Evolutionary conservation across 2,797 vertebrate species (phyloP).

Genomic region (Peromyscus melanophrys): DNA sequence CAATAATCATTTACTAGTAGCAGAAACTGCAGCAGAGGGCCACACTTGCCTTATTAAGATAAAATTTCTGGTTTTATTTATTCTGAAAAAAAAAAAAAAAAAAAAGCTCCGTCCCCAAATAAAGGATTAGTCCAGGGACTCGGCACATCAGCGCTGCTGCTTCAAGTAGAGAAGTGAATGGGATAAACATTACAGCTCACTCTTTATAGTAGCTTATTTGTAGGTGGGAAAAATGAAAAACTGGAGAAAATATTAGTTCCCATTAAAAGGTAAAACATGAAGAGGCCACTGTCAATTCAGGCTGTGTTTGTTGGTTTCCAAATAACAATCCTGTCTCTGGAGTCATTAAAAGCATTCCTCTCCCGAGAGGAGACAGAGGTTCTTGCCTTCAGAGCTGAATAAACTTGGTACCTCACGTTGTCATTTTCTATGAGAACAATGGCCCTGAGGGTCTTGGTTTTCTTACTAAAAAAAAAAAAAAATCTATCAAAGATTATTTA

Average conservation of each 20-base stretch:
- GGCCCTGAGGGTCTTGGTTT: conserved; percentile 62
- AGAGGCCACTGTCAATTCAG: conserved; percentile 76
- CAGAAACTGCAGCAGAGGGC: conserved; percentile 68
- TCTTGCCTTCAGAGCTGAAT: conserved; percentile 68
- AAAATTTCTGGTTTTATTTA: conserved; percentile 81
- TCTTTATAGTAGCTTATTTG: conserved; percentile 75
- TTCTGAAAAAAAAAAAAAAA: conserved; percentile 64
- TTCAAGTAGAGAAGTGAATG: conserved; percentile 59
- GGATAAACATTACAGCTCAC: conserved; percentile 52
- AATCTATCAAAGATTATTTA: conserved; percentile 66
- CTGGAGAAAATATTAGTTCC: conserved; percentile 78
- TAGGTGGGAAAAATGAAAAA: conserved; percentile 71
- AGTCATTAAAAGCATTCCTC: conserved; percentile 78
- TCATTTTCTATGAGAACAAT: conserved; percentile 81
- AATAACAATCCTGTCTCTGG: conserved; percentile 69
- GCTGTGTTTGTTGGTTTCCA: conserved; percentile 74
- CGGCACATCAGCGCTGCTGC: conserved; percentile 36
- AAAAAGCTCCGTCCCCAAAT: conserved; percentile 66
- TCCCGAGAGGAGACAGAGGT: conserved; percentile 45
- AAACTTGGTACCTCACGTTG: conserved; percentile 74
- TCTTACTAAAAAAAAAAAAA: not conserved
- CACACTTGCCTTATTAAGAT: conserved; percentile 79
- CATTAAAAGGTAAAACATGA: conserved; percentile 78
- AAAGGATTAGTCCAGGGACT: conserved; percentile 77
- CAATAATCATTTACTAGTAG: conserved; percentile 70